Conservation (phyloP, 2,888 invertebrate species). For the Diarsia mendica region DNA sequence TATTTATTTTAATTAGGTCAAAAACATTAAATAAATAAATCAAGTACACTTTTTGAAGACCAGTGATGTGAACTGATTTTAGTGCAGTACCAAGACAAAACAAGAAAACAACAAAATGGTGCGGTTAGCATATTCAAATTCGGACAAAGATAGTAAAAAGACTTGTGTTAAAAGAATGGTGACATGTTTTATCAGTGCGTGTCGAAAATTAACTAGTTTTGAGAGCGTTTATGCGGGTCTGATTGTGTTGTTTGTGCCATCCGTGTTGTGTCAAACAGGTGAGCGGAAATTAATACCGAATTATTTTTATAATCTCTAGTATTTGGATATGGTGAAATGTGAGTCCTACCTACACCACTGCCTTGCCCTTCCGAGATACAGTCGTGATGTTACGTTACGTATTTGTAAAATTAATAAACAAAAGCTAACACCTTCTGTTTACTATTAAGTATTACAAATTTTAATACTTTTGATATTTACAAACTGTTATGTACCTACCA, state of each 20-base stretch:
- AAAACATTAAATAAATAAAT: neutral
- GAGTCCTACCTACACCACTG: too few relatives aligned
- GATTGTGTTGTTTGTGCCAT: constrained; percentile 80
- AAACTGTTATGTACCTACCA: too few relatives aligned
- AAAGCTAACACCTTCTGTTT: too few relatives aligned
- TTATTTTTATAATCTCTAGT: neutral
- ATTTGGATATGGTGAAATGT: too few relatives aligned
- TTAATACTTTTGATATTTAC: too few relatives aligned
- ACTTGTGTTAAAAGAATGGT: constrained; percentile 61
- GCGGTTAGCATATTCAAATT: constrained; percentile 2
- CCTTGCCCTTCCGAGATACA: too few relatives aligned
- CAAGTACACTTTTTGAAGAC: neutral
- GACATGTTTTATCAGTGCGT: constrained; percentile 71
- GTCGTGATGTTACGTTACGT: too few relatives aligned
- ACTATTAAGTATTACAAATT: too few relatives aligned
- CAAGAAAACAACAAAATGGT: constrained; percentile 40
- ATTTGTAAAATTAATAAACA: too few relatives aligned
- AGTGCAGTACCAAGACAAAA: neutral
- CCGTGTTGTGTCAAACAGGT: constrained; percentile 80
- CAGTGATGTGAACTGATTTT: constrained; percentile 24
- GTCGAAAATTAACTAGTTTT: constrained; percentile 74
- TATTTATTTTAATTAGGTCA: neutral
- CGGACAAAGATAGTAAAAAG: constrained; percentile 25
- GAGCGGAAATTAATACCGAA: constrained; percentile 42
- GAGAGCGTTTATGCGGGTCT: constrained; percentile 81